Conservation (phyloP, 2,888 invertebrate species). For the Smittia sp. region DNA sequence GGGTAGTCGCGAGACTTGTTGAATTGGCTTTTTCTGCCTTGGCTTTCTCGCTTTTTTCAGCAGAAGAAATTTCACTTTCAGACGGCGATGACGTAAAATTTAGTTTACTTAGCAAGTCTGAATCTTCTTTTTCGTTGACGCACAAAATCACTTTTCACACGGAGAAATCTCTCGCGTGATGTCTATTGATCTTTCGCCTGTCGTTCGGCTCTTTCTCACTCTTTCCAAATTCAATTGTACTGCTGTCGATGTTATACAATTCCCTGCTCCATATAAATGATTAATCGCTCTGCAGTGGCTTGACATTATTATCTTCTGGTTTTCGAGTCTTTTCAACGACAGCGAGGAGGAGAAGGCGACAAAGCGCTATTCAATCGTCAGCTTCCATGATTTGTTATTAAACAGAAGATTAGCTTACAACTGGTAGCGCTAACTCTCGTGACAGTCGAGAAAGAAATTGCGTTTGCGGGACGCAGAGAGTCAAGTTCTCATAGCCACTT, state of each 20-base stretch:
- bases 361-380: background rate
- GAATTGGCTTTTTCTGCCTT: background rate
- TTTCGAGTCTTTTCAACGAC: background rate
- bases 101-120: conserved; percentile 25
- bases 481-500: background rate
- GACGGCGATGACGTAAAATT: conserved; percentile 20
- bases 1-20: background rate
- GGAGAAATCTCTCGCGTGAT: conserved; percentile 18
- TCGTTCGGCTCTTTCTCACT: background rate
- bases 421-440: background rate
- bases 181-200: background rate
- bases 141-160: background rate
- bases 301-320: background rate
- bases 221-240: background rate
- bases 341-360: background rate
- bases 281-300: background rate
- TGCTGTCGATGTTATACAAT: conserved; percentile 6
- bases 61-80: conserved; percentile 32
- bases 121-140: conserved; percentile 19
- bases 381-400: conserved; percentile 5
- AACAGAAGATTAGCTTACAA: conserved; percentile 1
- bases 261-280: conserved; percentile 15
- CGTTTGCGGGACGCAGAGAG: background rate
- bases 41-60: conserved; percentile 27
- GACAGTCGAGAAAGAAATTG: conserved; percentile 9